Percentiles rank a stretch among this genome's conserved stretches.
phyloP scores from a whole-genome alignment of 2,797 vertebrate species.

The Syndactyla subalaris region DNA sequence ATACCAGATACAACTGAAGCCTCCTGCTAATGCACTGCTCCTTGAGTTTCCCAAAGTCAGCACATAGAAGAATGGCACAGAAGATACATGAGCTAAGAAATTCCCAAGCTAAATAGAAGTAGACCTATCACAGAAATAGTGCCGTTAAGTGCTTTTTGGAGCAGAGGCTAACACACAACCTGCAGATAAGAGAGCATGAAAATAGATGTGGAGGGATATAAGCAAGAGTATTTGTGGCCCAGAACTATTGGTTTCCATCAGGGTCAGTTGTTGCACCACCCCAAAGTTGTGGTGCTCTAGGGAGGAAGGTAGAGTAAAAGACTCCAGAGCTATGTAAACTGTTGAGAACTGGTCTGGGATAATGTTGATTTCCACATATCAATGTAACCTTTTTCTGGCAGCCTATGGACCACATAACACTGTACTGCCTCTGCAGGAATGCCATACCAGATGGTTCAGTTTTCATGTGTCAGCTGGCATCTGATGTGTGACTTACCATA shows the following conservation, averaged over 20 bases:
- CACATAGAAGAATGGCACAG: not conserved
- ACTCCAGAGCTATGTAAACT: not conserved
- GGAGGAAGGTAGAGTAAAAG: not conserved
- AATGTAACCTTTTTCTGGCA: not conserved
- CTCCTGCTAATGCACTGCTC: not conserved
- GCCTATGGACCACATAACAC: not conserved
- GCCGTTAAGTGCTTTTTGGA: not conserved
- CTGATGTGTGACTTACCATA: not conserved
- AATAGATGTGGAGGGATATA: not conserved
- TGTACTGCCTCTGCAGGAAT: not conserved
- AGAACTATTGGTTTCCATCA: rapidly evolving
- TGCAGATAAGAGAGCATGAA: not conserved
- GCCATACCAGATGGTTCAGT: not conserved
- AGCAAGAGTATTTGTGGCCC: not conserved
- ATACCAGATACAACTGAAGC: not conserved
- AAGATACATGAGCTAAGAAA: not conserved
- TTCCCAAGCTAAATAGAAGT: not conserved
- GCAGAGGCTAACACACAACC: not conserved
- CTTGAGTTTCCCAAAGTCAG: not conserved
- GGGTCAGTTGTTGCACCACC: not conserved
- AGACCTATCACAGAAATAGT: not conserved
- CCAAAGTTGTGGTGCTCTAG: not conserved
- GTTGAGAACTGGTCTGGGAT: not conserved
- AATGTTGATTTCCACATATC: not conserved
- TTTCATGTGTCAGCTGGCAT: not conserved